These are phyloP conservation scores for Leucophenga varia DNA, from an alignment of 1,140 invertebrate genomes.

Conservation along the genomic window DNA sequence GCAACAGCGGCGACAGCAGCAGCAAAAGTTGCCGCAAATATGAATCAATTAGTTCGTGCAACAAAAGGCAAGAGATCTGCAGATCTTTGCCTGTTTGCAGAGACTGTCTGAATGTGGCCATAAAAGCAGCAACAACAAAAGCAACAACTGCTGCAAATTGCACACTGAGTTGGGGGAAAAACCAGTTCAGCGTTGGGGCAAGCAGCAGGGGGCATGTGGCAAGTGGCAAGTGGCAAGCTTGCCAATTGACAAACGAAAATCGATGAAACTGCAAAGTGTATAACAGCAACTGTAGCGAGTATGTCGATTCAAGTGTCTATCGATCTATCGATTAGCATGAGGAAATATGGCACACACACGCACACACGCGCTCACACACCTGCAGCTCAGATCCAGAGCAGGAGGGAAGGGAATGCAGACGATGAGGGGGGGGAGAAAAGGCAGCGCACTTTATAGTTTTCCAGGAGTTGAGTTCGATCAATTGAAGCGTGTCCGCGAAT, in stretches of 20 bases:
- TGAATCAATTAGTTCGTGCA: slow-evolving; percentile 51
- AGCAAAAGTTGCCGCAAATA: slow-evolving; percentile 40
- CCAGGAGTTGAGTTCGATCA: slow-evolving; percentile 31
- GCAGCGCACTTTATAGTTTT: slow-evolving; percentile 12
- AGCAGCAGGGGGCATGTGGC: slow-evolving; percentile 47
- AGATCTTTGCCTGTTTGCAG: no score
- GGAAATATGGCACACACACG: slow-evolving; percentile 2
- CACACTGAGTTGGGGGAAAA: no score
- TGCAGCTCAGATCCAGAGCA: neutral
- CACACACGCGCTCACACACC: slow-evolving; percentile 5
- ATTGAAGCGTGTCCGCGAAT: slow-evolving; percentile 44
- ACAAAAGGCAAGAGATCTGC: slow-evolving; percentile 51
- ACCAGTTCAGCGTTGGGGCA: slow-evolving; percentile 37
- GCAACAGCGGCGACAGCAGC: no score
- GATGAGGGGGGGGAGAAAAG: neutral
- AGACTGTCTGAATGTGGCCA: no score
- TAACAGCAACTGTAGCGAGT: slow-evolving; percentile 21
- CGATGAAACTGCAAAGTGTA: slow-evolving; percentile 35
- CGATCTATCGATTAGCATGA: no score
- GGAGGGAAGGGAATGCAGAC: neutral
- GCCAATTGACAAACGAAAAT: slow-evolving; percentile 33
- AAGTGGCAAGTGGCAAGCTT: no score
- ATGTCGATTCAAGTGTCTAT: neutral
- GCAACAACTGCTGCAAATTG: slow-evolving; percentile 28
- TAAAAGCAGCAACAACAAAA: slow-evolving; percentile 17